Evolutionary conservation across 1,140 invertebrate species (phyloP).

Genomic region (Catajapyx aquilonaris): DNA sequence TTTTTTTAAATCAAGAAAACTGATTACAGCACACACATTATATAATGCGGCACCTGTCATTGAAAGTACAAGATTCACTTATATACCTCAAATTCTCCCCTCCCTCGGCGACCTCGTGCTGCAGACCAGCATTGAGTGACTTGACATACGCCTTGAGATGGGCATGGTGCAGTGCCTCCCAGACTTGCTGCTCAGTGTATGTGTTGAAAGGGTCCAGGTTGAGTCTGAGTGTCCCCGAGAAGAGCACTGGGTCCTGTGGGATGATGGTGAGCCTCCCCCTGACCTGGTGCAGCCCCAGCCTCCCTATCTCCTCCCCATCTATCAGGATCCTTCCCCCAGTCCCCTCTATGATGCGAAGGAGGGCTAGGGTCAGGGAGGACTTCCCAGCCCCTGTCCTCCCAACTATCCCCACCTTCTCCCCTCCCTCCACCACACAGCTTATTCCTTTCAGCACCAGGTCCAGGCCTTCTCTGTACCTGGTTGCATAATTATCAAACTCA

Average conservation of each 20-base stretch:
- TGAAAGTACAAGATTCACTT: no score
- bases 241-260: slow-evolving; percentile 73
- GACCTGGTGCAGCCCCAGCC: slow-evolving; percentile 72
- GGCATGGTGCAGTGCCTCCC: slow-evolving; percentile 54
- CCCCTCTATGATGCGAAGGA: slow-evolving; percentile 29
- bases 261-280: slow-evolving; percentile 75
- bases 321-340: slow-evolving; percentile 48
- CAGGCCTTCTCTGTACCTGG: slow-evolving; percentile 54
- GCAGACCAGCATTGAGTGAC: slow-evolving; percentile 28
- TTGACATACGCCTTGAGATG: slow-evolving; percentile 55
- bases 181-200: slow-evolving; percentile 54
- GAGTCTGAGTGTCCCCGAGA: slow-evolving; percentile 51
- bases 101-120: slow-evolving; percentile 62
- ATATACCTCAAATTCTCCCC: slow-evolving; percentile 78
- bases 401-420: slow-evolving; percentile 46
- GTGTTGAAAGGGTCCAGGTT: slow-evolving; percentile 66
- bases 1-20: no score
- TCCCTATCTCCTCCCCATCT: slow-evolving; percentile 68
- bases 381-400: slow-evolving; percentile 33
- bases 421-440: slow-evolving; percentile 40
- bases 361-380: slow-evolving; percentile 24
- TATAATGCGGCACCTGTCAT: no score
- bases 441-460: slow-evolving; percentile 58
- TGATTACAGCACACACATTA: no score
- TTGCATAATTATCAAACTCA: slow-evolving; percentile 50